A percentile compares a stretch with the other conserved stretches of the same genome.
These are phyloP conservation scores for Clarias gariepinus DNA, from an alignment of 2,113 vertebrate genomes.

Conservation along the genomic window DNA sequence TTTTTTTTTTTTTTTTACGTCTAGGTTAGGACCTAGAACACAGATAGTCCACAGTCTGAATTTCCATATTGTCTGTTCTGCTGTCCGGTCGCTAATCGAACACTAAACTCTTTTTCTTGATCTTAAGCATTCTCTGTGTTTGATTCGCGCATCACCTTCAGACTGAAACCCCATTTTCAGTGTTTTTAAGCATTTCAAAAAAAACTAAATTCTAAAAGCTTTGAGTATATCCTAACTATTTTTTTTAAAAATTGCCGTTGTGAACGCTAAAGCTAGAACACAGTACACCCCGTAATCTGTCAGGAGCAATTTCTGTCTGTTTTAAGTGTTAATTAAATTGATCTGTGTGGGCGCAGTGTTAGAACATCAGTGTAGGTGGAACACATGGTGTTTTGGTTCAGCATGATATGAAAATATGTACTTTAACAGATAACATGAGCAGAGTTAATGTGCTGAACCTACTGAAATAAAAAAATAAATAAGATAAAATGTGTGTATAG, in stretches of 20 bases:
- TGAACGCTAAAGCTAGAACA: not conserved
- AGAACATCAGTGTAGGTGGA: slow-evolving; percentile 3
- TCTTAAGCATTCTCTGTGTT: not conserved
- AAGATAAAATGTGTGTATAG: not conserved
- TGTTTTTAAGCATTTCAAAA: too few relatives aligned
- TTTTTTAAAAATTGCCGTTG: not conserved
- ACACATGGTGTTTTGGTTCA: not conserved
- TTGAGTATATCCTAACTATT: not conserved
- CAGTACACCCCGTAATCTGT: not conserved
- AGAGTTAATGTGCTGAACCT: not conserved
- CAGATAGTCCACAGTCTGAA: not conserved
- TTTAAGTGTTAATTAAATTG: not conserved
- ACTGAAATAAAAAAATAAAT: not conserved
- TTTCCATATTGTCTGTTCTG: not conserved
- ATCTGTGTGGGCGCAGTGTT: not conserved
- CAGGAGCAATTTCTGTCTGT: not conserved
- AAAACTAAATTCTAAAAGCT: not conserved
- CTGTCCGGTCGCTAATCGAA: not conserved
- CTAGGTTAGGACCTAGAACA: not conserved
- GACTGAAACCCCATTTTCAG: not conserved
- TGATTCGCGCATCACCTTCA: not conserved
- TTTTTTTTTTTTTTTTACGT: not conserved
- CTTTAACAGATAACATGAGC: not conserved
- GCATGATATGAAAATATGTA: not conserved
- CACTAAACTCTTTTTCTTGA: not conserved